phyloP scores from a whole-genome alignment of 2,888 invertebrate genomes.

The Prenolepis imparis region DNA sequence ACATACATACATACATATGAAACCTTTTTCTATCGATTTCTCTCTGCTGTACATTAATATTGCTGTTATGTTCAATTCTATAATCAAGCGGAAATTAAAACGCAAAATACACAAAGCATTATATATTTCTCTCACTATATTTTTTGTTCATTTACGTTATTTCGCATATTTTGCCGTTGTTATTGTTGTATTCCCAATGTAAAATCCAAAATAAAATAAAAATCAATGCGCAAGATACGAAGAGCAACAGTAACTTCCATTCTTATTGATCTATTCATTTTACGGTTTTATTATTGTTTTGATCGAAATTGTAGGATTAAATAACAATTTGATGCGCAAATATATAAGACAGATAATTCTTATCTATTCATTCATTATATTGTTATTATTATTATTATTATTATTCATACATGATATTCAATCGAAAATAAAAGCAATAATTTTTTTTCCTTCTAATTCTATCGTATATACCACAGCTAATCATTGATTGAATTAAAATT shows the following conservation, averaged over 20 bases:
- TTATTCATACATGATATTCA: not conserved
- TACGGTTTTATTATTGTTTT: not conserved
- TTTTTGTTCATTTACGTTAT: not conserved
- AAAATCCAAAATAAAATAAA: slow-evolving; percentile 20
- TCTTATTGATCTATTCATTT: not conserved
- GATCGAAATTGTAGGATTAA: not conserved
- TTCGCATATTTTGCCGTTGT: not conserved
- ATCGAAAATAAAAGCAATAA: not conserved
- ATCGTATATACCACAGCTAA: not conserved
- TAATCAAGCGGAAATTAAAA: slow-evolving; percentile 15
- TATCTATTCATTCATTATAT: not conserved
- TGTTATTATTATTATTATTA: not conserved
- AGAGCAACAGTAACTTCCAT: not conserved
- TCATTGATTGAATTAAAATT: not conserved
- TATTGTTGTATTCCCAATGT: not conserved
- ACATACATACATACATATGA: not conserved
- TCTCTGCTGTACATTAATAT: not conserved
- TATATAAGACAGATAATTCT: not conserved
- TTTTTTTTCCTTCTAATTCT: not conserved
- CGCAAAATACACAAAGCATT: slow-evolving; percentile 11
- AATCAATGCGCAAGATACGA: not conserved
- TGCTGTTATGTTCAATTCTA: not conserved
- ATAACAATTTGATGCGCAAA: not conserved
- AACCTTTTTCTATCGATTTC: not conserved
- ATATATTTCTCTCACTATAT: not conserved